Evolutionary conservation across 1,140 invertebrate genomes (phyloP).

Genomic region (Ctenoplectra terminalis): DNA sequence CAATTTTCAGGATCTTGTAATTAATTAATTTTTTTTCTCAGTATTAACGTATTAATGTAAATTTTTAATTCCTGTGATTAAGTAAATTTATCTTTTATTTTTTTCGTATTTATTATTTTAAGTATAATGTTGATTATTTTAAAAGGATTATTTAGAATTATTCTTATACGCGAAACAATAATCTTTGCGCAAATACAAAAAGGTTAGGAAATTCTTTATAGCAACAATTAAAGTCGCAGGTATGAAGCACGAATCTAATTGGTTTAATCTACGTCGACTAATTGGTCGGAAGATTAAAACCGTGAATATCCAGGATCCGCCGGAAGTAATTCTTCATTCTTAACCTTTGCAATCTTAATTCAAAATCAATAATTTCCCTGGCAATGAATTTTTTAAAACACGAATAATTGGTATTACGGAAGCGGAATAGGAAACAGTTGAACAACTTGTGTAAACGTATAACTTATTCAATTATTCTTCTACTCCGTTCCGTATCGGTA

Average conservation of each 20-base stretch:
- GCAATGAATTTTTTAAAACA: neutral
- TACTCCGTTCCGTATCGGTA: neutral
- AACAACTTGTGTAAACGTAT: neutral
- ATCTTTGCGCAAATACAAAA: neutral
- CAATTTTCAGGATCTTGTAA: no score
- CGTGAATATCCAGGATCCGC: neutral
- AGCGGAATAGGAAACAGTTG: neutral
- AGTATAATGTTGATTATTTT: no score
- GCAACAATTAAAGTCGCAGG: neutral
- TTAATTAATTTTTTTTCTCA: no score
- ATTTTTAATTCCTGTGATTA: no score
- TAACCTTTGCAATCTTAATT: neutral
- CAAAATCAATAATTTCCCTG: neutral
- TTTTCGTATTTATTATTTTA: no score
- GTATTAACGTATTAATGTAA: no score
- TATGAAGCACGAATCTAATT: slow-evolving; percentile 4
- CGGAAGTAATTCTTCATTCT: neutral
- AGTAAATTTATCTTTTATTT: no score
- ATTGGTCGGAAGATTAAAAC: slow-evolving; percentile 11
- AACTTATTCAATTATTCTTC: neutral
- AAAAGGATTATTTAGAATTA: neutral
- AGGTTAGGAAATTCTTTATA: neutral
- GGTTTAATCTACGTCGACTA: slow-evolving; percentile 19
- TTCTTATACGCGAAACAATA: neutral
- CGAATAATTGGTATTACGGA: neutral